Conservation (phyloP, 2,113 vertebrate species). For the Tapirus terrestris region DNA sequence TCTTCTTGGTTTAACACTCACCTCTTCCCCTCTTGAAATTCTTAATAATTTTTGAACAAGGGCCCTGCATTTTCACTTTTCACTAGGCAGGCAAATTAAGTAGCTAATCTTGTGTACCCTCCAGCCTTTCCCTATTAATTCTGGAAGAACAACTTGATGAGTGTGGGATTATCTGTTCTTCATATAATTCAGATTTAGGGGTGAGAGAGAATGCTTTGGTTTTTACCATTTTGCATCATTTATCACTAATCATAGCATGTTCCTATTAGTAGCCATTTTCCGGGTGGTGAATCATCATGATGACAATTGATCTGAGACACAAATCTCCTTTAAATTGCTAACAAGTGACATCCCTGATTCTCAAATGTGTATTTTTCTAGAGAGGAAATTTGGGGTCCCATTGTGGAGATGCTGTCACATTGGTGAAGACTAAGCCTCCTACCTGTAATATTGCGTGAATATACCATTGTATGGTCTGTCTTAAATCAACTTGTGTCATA, state of each 20-base stretch:
- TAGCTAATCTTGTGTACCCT: background rate
- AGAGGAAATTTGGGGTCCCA: background rate
- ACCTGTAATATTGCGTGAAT: background rate
- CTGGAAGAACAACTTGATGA: background rate
- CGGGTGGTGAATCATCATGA: background rate
- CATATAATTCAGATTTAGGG: background rate
- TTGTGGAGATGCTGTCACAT: background rate
- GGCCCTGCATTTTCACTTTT: background rate
- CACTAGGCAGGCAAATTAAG: background rate
- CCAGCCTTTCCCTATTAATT: background rate
- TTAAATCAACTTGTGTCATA: background rate
- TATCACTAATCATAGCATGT: background rate
- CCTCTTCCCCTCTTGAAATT: background rate
- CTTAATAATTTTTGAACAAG: background rate
- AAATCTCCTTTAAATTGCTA: background rate
- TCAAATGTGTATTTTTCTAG: background rate
- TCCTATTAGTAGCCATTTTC: background rate
- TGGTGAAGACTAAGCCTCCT: background rate
- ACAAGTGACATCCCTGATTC: background rate
- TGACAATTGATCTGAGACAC: background rate
- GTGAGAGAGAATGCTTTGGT: background rate
- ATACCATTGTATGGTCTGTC: no score
- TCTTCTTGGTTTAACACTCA: background rate
- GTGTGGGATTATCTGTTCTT: background rate
- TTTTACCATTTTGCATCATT: background rate